A percentile compares a stretch with the other conserved stretches of the same genome.
phyloP scores from a whole-genome alignment of 1,140 invertebrate species.

The Micrasema minimum region DNA sequence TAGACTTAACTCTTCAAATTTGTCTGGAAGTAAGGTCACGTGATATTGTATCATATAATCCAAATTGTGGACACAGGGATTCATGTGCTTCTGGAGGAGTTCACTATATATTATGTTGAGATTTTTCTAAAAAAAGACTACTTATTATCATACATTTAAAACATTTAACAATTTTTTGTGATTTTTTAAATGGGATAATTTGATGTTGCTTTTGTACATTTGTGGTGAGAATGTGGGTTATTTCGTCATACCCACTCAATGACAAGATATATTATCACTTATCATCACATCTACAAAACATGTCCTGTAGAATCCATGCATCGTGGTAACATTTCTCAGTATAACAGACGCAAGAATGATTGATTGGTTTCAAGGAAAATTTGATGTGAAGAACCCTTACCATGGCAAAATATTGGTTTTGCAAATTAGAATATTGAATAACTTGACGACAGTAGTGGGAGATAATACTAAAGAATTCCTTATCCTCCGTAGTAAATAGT shows the following conservation, averaged over 20 bases:
- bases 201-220: too few species aligned
- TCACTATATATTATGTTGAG: conserved; percentile 23
- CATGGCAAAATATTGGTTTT: conserved; percentile 41
- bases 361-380: too few species aligned
- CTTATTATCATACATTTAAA: neutral
- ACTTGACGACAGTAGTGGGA: conserved; percentile 65
- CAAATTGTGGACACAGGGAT: conserved; percentile 60
- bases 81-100: conserved; percentile 33
- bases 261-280: too few species aligned
- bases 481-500: conserved; percentile 64
- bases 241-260: too few species aligned
- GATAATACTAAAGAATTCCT: conserved; percentile 65
- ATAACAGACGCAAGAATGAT: too few species aligned
- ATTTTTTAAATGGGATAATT: too few species aligned
- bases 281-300: too few species aligned
- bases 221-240: too few species aligned
- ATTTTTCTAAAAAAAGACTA: conserved; percentile 37
- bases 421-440: conserved; percentile 64
- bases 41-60: conserved; percentile 60
- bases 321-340: too few species aligned
- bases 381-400: conserved; percentile 20
- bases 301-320: too few species aligned
- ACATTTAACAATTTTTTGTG: too few species aligned
- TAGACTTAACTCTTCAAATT: conserved; percentile 58
- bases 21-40: conserved; percentile 57